Base-by-base conservation (phyloP, 2,888 invertebrate genomes). In the Colostygia pectinataria region DNA sequence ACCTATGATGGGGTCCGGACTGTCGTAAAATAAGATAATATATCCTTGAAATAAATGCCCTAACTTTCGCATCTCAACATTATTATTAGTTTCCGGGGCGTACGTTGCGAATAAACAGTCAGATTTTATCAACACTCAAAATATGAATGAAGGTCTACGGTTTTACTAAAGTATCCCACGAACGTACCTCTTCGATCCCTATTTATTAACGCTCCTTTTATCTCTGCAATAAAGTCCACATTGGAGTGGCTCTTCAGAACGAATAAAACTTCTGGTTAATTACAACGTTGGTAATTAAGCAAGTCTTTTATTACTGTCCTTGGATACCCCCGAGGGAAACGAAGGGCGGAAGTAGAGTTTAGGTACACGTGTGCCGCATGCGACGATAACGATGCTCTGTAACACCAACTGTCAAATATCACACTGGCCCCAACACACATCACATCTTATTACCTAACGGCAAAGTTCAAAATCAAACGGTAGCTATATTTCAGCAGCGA, bases 301-400 rank as follows among this genome's bases (percentile, higher is more conserved):
- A 71, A 77, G 71, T 74, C 75, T 77, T 78, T 78, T 80, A 82
- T 80, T 73, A 60, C 68, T 73, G 81, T 82, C 82, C 80, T 83
- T 83, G 81, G 75, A 61, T 68, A 69, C 74, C 73, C n/a, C 71
- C 71, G 65, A 74, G 79, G 71, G 70, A 80, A 76, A 73, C 74
- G 75, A 80, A 79, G 85, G 83, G 83, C 87, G 87, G 87, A 87
- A 82, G 76, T 80, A 77, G 74, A 74, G 69, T 66, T 61, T 60
- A 70, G 69, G 65, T 76, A 80, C 83, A 86, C 85, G 83, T 86
- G 85, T 72, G 72, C 63, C 75, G 72, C 83, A 84, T 70, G 75
- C 78, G 66, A 68, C 74, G 83, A 85, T 84, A 83, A 82, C 77
- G 72, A 73, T 62, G 61, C 55, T 53, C 39, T 31, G 44, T 44